A percentile compares a stretch with the other conserved stretches of the same genome.
phyloP scores from a whole-genome alignment of 2,888 invertebrate species.

The Yponomeuta malinellus region DNA sequence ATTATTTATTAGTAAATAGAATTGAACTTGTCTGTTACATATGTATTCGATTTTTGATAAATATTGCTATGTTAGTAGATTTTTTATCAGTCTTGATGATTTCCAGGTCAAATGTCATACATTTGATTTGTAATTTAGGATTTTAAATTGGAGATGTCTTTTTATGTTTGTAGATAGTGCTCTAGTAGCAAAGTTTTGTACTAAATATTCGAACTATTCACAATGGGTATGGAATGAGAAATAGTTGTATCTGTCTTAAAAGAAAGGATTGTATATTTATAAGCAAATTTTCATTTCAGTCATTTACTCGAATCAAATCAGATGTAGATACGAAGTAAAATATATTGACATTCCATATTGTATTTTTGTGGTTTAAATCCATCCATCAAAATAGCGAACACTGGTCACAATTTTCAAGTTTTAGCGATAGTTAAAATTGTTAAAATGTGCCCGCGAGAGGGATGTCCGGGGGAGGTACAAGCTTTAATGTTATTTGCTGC shows the following conservation, averaged over 20 bases:
- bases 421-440: too few relatives aligned
- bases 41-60: slow-evolving; percentile 69
- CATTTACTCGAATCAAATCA: slow-evolving; percentile 63
- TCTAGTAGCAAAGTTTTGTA: slow-evolving; percentile 33
- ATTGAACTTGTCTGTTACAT: slow-evolving; percentile 47
- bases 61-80: slow-evolving; percentile 74
- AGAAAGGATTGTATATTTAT: slow-evolving; percentile 61
- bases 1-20: slow-evolving; percentile 60
- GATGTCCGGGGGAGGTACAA: too few relatives aligned
- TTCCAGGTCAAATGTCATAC: slow-evolving; percentile 73
- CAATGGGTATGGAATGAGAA: slow-evolving; percentile 42
- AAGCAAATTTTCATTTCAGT: slow-evolving; percentile 64
- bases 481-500: too few relatives aligned
- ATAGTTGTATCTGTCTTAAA: slow-evolving; percentile 41
- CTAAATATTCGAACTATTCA: slow-evolving; percentile 41
- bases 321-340: slow-evolving; percentile 73
- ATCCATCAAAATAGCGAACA: slow-evolving; percentile 38
- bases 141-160: slow-evolving; percentile 72
- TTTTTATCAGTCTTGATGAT: slow-evolving; percentile 67
- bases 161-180: slow-evolving; percentile 73
- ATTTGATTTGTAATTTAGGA: slow-evolving; percentile 73
- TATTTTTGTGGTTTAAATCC: slow-evolving; percentile 58
- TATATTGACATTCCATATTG: slow-evolving; percentile 75
- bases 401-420: too few relatives aligned
- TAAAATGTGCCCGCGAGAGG: too few relatives aligned